phyloP scores from a whole-genome alignment of 2,888 invertebrate genomes.

The Hirtodrosophila histrioides region DNA sequence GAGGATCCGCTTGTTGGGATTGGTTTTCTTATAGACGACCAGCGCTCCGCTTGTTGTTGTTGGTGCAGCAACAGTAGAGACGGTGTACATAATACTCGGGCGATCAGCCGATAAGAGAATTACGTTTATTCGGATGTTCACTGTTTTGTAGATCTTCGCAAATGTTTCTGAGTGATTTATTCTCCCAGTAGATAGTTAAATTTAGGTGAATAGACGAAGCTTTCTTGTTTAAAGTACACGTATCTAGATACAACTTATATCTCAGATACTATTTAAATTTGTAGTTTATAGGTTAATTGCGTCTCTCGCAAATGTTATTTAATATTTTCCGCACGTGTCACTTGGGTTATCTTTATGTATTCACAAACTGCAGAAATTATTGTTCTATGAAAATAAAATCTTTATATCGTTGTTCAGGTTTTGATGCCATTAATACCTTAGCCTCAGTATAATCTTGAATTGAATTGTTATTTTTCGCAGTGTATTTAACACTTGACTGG shows the following conservation, averaged over 20 bases:
- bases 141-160: conserved; percentile 1
- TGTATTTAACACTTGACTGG: conserved; percentile 23
- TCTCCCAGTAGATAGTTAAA: too few species aligned
- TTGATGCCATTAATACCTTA: conserved; percentile 76
- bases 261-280: conserved; percentile 42
- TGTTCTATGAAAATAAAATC: conserved; percentile 79
- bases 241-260: conserved; percentile 55
- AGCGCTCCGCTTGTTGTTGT: conserved; percentile 26
- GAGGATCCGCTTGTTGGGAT: conserved; percentile 35
- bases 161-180: background rate
- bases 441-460: conserved; percentile 13
- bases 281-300: conserved; percentile 40
- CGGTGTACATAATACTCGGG: conserved; percentile 65
- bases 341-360: conserved; percentile 19
- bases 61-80: conserved; percentile 43
- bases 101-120: conserved; percentile 32
- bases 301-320: conserved; percentile 54
- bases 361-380: conserved; percentile 49
- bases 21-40: conserved; percentile 16
- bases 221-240: conserved; percentile 8
- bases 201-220: background rate
- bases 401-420: conserved; percentile 74
- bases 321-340: conserved; percentile 25
- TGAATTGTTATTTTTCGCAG: conserved; percentile 11
- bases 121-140: conserved; percentile 11